Evolutionary conservation across 1,140 invertebrate genomes (phyloP).

Genomic region (Cephus cinctus): DNA sequence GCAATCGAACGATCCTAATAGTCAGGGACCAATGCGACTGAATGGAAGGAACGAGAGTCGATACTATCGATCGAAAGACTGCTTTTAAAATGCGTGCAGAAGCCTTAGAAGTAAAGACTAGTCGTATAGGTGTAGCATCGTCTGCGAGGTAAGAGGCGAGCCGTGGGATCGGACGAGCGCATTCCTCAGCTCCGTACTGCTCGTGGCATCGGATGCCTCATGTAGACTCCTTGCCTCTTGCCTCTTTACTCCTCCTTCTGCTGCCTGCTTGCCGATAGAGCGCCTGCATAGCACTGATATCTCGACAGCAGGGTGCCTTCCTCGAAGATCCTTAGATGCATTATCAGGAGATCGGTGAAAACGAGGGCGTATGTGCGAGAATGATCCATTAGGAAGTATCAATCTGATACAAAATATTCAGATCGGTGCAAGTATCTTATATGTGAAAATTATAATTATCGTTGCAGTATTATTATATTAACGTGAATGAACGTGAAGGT

Average conservation of each 20-base stretch:
- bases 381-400: no score
- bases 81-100: no score
- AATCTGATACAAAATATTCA: no score
- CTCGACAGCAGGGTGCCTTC: constrained; percentile 14
- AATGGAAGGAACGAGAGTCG: constrained; percentile 3
- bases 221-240: constrained; percentile 24
- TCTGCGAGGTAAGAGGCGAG: constrained; percentile 20
- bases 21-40: constrained; percentile 11
- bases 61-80: no score
- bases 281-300: constrained; percentile 21
- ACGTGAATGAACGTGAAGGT: no score
- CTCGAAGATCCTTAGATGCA: no score
- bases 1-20: no score
- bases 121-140: constrained; percentile 10
- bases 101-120: constrained; percentile 23
- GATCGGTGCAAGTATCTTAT: no score
- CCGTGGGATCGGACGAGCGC: constrained; percentile 52
- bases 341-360: no score
- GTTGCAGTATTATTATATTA: no score
- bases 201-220: constrained; percentile 41
- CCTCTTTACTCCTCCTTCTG: constrained; percentile 4
- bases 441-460: no score
- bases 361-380: no score
- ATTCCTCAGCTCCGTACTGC: constrained; percentile 46
- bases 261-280: constrained; percentile 1